Evolutionary conservation across 1,140 invertebrate species (phyloP).

Genomic region (Drosophila virilis): DNA sequence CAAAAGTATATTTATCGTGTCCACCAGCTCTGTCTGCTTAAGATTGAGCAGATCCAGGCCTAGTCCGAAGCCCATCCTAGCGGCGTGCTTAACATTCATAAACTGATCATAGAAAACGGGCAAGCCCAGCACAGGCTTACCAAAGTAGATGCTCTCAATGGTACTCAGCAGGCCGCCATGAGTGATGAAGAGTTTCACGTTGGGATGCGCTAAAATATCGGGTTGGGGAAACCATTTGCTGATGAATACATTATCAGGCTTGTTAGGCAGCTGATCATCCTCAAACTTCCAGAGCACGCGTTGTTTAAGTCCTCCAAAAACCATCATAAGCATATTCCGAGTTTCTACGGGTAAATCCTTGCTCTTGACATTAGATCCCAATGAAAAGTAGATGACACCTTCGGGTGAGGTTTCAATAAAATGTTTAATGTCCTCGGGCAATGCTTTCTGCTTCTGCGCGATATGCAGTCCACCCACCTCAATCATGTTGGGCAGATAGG

Average conservation of each 20-base stretch:
- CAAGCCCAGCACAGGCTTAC: conserved; percentile 89
- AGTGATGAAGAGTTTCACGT: conserved; percentile 89
- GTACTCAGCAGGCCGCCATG: conserved; percentile 89
- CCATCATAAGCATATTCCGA: conserved; percentile 85
- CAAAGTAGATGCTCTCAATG: conserved; percentile 89
- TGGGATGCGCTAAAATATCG: conserved; percentile 89
- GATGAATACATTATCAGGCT: conserved; percentile 87
- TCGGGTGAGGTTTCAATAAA: conserved; percentile 86
- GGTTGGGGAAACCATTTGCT: conserved; percentile 89
- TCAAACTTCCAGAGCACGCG: conserved; percentile 90
- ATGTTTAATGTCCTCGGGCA: conserved; percentile 84
- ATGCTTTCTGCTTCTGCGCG: conserved; percentile 70
- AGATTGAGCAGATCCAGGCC: conserved; percentile 80
- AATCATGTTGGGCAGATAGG: conserved; percentile 85
- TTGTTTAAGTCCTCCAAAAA: conserved; percentile 86
- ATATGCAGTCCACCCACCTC: conserved; percentile 87
- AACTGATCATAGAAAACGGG: conserved; percentile 88
- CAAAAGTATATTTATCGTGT: conserved; percentile 75
- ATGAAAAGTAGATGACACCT: conserved; percentile 87
- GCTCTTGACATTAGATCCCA: conserved; percentile 87
- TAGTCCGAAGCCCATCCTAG: conserved; percentile 84
- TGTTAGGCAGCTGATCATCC: conserved; percentile 85
- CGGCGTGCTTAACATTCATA: conserved; percentile 85
- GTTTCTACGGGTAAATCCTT: conserved; percentile 85
- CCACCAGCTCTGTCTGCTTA: conserved; percentile 65